Base-by-base conservation (phyloP, 2,888 invertebrate species). In the Calephelis perditalis region DNA sequence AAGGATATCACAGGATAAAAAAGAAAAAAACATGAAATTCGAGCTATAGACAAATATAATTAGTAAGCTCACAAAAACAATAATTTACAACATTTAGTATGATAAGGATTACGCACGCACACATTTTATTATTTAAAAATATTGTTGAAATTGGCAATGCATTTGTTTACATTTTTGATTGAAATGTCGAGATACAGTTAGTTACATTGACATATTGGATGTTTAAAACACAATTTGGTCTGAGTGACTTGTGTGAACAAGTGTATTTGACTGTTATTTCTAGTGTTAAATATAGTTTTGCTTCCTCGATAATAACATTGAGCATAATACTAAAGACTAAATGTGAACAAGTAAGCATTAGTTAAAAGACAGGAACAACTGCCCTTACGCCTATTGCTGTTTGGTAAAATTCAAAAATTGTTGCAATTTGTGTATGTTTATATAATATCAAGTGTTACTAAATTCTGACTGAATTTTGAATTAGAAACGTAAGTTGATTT, bases 341-440 rank as follows among this genome's bases (percentile, higher is more conserved):
- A 81, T 86, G 85, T 85, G 84, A 86, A 86, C 85, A 86, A 86
- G 81, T 64, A 59, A 54, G 57, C 40, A 37, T 57, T 58, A 59
- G 10, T 49, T 49, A 49, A 49, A 49, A 49, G 49, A 49, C 49
- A 49, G 26, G 26, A 49, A 15, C 4, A 26, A 15, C 26, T 49
- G 49, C 49, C 49, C 47, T 9, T 49, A 49, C 26, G 49, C 26
- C 9, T 49, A 49, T 9, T 26, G 49, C 49, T 49, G 49, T 49
- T 49, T 49, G 49, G 9, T 26, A 10, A 49, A 49, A 15, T 26
- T 26, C 26, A 26, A 49, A 26, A 40, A 40, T 40, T 40, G 26
- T 49, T 49, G 49, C 9, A 49, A 26, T 49, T 49, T 49, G 9
- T 49, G 49, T 49, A 49, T 26, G 49, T 26, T 40, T 40, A 40